Evolutionary conservation across 2,113 vertebrate species (phyloP).

Genomic region (Hemiprocne comata): DNA sequence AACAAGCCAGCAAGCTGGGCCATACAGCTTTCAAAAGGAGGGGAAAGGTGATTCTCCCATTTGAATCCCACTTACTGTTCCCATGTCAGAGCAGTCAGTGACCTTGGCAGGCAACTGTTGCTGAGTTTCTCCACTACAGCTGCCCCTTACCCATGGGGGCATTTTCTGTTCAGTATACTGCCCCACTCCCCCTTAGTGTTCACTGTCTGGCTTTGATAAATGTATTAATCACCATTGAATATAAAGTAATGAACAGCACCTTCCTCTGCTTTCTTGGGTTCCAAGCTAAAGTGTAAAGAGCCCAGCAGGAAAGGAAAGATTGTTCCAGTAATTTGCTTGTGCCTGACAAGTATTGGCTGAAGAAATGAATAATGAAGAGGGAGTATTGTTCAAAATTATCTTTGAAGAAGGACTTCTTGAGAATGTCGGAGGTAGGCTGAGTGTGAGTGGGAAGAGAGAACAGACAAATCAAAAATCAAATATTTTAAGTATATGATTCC

Average conservation of each 20-base stretch:
- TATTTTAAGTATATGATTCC: not conserved
- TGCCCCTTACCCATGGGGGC: not conserved
- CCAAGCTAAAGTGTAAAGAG: not conserved
- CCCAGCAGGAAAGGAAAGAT: not conserved
- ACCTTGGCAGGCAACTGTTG: not conserved
- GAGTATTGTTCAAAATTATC: not conserved
- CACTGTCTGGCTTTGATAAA: not conserved
- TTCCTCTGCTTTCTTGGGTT: not conserved
- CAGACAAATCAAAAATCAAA: not conserved
- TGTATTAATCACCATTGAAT: not conserved
- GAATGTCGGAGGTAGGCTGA: not conserved
- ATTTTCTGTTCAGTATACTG: not conserved
- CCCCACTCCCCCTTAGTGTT: not conserved
- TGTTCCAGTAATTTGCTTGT: not conserved
- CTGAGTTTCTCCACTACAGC: not conserved
- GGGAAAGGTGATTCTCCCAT: not conserved
- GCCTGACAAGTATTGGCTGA: not conserved
- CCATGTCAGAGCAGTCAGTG: not conserved
- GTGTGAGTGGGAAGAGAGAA: not conserved
- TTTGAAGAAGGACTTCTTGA: not conserved
- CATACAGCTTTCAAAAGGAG: not conserved
- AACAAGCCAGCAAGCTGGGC: not conserved
- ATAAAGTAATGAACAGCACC: not conserved
- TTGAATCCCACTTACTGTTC: not conserved
- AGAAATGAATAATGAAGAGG: not conserved